phyloP scores from a whole-genome alignment of 2,113 vertebrate genomes.

The Proterorhinus semilunaris region DNA sequence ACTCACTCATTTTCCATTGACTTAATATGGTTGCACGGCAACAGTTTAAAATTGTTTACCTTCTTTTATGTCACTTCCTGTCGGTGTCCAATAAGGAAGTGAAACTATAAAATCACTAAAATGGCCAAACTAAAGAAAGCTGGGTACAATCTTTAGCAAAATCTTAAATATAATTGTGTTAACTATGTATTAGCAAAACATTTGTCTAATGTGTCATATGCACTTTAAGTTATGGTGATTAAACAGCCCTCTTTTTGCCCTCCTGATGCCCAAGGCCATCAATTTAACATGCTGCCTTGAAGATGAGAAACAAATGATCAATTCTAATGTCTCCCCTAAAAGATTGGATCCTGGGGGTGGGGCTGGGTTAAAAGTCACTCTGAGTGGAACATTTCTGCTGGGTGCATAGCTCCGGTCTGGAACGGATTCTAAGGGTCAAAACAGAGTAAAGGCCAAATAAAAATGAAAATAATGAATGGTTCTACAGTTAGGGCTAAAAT shows the following conservation, averaged over 20 bases:
- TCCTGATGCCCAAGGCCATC: constrained; percentile 24
- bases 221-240: constrained; percentile 3
- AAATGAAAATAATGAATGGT: background rate
- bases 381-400: background rate
- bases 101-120: no score
- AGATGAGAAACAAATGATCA: constrained; percentile 39
- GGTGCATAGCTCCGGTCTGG: background rate
- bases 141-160: no score
- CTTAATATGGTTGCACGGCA: no score
- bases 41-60: no score
- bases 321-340: constrained; percentile 48
- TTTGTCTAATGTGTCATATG: no score
- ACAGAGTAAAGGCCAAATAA: background rate
- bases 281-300: constrained; percentile 26
- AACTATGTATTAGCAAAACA: no score
- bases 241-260: background rate
- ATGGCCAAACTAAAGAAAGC: no score
- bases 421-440: background rate
- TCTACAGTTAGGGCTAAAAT: background rate
- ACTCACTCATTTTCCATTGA: no score
- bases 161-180: no score
- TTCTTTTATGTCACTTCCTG: no score
- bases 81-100: no score
- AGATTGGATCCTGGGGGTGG: constrained; percentile 25
- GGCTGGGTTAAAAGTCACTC: constrained; percentile 8